These are phyloP conservation scores for Periparus ater DNA, from an alignment of 2,797 vertebrate genomes.

Conservation along the genomic window DNA sequence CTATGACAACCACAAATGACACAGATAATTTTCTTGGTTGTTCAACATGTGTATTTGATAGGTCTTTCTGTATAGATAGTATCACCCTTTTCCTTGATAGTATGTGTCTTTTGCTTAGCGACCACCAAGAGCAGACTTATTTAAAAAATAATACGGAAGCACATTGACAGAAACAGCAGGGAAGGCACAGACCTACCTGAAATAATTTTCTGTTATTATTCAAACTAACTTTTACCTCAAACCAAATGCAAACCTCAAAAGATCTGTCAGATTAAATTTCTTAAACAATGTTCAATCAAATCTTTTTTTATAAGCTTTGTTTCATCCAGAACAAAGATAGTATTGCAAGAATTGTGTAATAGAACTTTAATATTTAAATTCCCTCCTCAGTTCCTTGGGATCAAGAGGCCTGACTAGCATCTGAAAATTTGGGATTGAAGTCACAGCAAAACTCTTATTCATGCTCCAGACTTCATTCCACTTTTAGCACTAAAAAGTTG, in stretches of 20 bases:
- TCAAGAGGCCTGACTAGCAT: not conserved
- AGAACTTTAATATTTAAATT: constrained; percentile 12
- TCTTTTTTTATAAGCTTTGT: not conserved
- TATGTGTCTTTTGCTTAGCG: not conserved
- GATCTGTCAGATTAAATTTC: not conserved
- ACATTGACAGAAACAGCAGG: not conserved
- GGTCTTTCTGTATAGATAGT: not conserved
- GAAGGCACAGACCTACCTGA: not conserved
- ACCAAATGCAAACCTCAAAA: not conserved
- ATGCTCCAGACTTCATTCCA: not conserved
- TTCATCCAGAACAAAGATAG: not conserved
- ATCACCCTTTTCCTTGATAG: not conserved
- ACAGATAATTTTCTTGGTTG: not conserved
- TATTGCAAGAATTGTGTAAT: not conserved
- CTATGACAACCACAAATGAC: not conserved
- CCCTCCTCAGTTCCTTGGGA: not conserved
- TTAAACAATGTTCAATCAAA: not conserved
- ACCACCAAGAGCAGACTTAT: not conserved
- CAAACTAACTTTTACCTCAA: not conserved
- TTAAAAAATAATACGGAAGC: not conserved
- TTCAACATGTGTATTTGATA: not conserved
- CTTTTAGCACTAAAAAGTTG: not conserved
- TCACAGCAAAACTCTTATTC: not conserved
- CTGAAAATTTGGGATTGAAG: not conserved
- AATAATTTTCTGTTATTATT: not conserved